phyloP scores from a whole-genome alignment of 1,140 invertebrate species.

The Aphis craccivora region DNA sequence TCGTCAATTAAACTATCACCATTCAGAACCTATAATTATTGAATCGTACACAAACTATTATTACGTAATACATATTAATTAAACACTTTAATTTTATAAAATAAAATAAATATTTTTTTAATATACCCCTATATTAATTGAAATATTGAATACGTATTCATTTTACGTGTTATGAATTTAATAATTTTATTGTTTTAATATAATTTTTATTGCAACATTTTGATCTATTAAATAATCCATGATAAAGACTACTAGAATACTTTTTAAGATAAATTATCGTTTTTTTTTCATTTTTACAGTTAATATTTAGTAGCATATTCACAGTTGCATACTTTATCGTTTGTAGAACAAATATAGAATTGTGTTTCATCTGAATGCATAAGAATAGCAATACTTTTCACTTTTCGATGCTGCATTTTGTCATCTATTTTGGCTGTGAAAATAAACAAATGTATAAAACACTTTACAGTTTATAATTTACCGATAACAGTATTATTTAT shows the following conservation, averaged over 20 bases:
- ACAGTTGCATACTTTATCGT: not conserved
- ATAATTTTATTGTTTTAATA: not conserved
- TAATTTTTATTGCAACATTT: not conserved
- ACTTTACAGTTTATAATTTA: not conserved
- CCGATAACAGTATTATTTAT: not conserved
- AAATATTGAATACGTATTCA: not conserved
- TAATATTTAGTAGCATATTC: not conserved
- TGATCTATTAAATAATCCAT: no score
- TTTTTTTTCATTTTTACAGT: no score
- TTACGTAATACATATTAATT: not conserved
- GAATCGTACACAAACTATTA: not conserved
- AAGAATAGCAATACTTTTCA: constrained; percentile 48
- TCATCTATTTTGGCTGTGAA: constrained; percentile 50
- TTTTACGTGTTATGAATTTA: not conserved
- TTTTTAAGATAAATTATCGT: not conserved
- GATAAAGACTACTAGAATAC: not conserved
- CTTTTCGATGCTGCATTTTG: constrained; percentile 53
- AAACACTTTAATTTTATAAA: not conserved
- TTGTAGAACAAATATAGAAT: constrained; percentile 44
- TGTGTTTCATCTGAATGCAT: constrained; percentile 41
- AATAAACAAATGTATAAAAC: not conserved
- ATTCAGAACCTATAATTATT: constrained; percentile 26
- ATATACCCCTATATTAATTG: not conserved
- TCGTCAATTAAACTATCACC: constrained; percentile 25
- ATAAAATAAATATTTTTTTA: no score